These are phyloP conservation scores for Tragelaphus strepsiceros DNA, from an alignment of 2,113 vertebrate species.

Conservation along the genomic window DNA sequence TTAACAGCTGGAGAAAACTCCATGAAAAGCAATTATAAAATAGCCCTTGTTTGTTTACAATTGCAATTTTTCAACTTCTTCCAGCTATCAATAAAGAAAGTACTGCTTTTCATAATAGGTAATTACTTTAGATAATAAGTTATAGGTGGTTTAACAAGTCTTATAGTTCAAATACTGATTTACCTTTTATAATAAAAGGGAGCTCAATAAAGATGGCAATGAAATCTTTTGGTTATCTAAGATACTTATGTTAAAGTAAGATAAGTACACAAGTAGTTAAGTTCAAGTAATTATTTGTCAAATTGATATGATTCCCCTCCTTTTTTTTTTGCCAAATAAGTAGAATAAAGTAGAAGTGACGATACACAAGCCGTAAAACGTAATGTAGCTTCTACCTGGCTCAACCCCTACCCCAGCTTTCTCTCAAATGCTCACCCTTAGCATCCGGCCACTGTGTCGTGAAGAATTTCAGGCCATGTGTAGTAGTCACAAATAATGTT, in stretches of 20 bases:
- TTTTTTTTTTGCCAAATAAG: neutral
- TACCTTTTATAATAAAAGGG: neutral
- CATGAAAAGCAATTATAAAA: neutral
- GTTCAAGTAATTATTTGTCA: slow-evolving; percentile 18
- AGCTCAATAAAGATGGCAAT: neutral
- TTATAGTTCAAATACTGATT: neutral
- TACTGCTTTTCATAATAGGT: neutral
- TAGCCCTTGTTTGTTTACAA: neutral
- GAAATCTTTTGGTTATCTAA: neutral
- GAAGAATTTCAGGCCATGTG: neutral
- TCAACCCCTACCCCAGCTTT: neutral
- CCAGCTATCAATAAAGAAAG: neutral
- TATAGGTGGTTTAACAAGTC: neutral
- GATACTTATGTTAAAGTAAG: neutral
- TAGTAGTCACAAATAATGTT: neutral
- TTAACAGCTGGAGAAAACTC: neutral
- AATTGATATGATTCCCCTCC: neutral
- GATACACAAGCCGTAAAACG: neutral
- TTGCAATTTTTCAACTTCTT: slow-evolving; percentile 4
- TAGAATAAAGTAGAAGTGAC: neutral
- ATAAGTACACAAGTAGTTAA: neutral
- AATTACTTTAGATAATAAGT: slow-evolving; percentile 35
- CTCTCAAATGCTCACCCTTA: neutral
- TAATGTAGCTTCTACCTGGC: neutral
- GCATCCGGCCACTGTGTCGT: neutral